phyloP scores from a whole-genome alignment of 2,113 vertebrate genomes.

The Setophaga coronata region DNA sequence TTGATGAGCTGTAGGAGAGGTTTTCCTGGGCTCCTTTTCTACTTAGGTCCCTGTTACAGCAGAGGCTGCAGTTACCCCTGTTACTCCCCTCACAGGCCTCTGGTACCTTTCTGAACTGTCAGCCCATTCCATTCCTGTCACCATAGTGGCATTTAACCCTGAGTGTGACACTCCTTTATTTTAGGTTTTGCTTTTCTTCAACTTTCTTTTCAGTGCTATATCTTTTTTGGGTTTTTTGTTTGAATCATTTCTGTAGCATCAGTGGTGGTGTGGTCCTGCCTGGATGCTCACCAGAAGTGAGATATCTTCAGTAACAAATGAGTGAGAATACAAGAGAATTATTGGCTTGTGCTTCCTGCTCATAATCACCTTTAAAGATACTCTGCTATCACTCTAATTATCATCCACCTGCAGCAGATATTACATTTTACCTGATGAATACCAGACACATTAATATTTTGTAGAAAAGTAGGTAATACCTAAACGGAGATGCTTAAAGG shows the following conservation, averaged over 20 bases:
- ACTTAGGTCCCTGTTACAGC: neutral
- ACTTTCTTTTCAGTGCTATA: neutral
- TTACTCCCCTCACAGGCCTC: neutral
- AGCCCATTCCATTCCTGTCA: neutral
- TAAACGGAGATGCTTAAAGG: neutral
- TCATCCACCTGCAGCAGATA: neutral
- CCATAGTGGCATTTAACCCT: neutral
- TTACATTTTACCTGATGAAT: neutral
- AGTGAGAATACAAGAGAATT: neutral
- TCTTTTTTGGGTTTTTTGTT: neutral
- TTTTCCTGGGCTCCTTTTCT: neutral
- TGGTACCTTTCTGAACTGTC: neutral
- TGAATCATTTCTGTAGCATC: neutral
- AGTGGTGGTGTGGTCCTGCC: neutral
- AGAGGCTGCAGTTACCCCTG: rapidly evolving
- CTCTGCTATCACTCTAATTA: neutral
- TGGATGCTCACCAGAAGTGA: neutral
- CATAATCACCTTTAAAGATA: neutral
- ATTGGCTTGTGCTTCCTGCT: neutral
- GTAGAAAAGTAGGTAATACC: neutral
- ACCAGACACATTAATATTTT: neutral
- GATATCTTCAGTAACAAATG: neutral
- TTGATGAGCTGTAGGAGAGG: neutral
- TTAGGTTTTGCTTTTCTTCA: neutral
- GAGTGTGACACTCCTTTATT: neutral